A percentile compares a stretch with the other conserved stretches of the same genome.
Conservation (phyloP, 2,113 vertebrate species). For the Nannospalax galili region DNA sequence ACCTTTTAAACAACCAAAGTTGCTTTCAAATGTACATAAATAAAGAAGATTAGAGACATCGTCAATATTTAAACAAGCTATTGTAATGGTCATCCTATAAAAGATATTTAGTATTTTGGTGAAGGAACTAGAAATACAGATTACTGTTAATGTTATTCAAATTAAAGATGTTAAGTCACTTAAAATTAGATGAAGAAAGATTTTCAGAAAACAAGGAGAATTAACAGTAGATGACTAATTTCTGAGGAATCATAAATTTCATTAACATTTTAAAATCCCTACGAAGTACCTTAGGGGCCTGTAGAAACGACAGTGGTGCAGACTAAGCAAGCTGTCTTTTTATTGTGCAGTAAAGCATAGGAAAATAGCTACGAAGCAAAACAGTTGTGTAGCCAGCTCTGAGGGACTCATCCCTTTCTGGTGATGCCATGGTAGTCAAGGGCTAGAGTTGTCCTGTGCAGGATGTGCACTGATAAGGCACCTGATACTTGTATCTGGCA, state of each 20-base stretch:
- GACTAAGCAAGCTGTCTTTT: neutral
- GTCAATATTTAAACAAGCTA: neutral
- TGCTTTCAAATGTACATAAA: neutral
- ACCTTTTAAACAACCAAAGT: neutral
- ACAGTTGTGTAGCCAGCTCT: neutral
- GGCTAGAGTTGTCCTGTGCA: neutral
- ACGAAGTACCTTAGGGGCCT: neutral
- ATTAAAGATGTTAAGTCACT: neutral
- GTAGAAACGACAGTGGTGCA: neutral
- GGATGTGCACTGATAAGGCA: neutral
- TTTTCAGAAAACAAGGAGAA: slow-evolving; percentile 24
- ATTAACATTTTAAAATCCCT: slow-evolving; percentile 31
- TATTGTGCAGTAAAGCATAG: neutral
- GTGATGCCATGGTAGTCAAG: neutral
- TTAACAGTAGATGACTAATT: slow-evolving; percentile 1
- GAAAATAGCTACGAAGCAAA: neutral
- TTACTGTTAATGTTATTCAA: neutral
- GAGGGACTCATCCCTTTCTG: neutral
- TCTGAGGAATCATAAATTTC: slow-evolving; percentile 3
- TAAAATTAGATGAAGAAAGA: neutral
- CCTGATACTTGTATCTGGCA: neutral
- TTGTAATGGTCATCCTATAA: neutral
- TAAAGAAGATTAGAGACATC: neutral
- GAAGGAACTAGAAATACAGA: slow-evolving; percentile 8
- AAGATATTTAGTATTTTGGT: neutral